Evolutionary conservation across 1,140 invertebrate genomes (phyloP), one percentile per base, ranked within the genome.

Genomic region (Drosophila navojoa): DNA sequence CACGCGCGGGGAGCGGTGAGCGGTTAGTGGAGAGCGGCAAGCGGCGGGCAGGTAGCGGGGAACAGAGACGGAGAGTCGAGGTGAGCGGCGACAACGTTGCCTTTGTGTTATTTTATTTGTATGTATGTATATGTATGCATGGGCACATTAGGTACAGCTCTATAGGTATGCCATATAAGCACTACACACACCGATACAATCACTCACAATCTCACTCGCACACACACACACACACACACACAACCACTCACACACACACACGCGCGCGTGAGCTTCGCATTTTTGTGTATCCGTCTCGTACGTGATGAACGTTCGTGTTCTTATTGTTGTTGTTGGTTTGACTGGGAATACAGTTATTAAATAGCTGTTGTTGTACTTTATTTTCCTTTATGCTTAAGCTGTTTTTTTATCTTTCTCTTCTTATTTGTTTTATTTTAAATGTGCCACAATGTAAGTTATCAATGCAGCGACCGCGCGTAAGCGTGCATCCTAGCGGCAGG

Each of bases 401-500:
- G 62, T 74, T 49, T 49, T 47, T 47, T 49, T 49, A 11, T 2
- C 19, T 22, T 3, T 22, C 19, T 2, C 19, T 22, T 22, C 19
- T 22, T 47, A n/a, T 13, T 42, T 44, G 13, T 76, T 86, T 89
- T 77, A 82, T 87, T 87, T 86, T 71, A 76, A 86, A 89, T 86
- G 82, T 86, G 84, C 52, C 79, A 89, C 82, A 86, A 68, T 82
- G 79, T 77, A 50, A 64, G 53, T 53, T 45, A 60, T 54, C 49
- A 76, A 64, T 58, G 52, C 64, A 75, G 55, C 50, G 63, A 25
- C 52, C 49, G 57, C 55, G 50, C 61, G 76, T 62, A 66, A 63
- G 79, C 84, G 79, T 81, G 73, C 84, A 89, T 87, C 84, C 84
- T 87, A 69, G 76, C 84, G 70, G 66, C 76, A 89, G 84, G 84